Conservation (phyloP, 2,113 vertebrate genomes). For the Pheucticus melanocephalus region DNA sequence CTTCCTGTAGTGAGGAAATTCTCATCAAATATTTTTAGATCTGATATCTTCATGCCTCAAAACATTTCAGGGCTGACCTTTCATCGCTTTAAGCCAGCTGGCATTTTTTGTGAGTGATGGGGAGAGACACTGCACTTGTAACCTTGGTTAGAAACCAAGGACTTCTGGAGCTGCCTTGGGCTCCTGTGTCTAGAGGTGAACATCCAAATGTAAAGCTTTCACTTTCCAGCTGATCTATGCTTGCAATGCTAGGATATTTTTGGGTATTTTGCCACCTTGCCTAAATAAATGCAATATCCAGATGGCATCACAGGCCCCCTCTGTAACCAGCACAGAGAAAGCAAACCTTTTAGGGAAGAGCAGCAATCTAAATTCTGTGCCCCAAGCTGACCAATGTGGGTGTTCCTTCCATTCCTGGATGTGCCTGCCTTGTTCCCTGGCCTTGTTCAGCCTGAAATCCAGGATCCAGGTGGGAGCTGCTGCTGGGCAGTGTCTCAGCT, state of each 20-base stretch:
- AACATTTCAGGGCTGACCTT: conserved; percentile 2
- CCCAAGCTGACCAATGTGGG: not conserved
- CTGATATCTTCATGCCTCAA: not conserved
- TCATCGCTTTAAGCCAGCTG: not conserved
- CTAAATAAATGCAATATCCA: not conserved
- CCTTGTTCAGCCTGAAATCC: not conserved
- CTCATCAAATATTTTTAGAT: conserved; percentile 30
- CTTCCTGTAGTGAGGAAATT: conserved; percentile 46
- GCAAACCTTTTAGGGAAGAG: not conserved
- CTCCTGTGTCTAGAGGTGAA: not conserved
- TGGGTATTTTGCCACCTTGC: not conserved
- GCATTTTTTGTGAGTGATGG: not conserved
- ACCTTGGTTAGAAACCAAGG: not conserved
- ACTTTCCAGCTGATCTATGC: not conserved
- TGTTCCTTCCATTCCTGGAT: not conserved
- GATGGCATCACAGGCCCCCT: not conserved
- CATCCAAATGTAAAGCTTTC: not conserved
- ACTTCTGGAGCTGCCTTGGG: not conserved
- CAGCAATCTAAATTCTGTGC: not conserved
- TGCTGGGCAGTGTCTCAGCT: not conserved
- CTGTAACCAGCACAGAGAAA: not conserved
- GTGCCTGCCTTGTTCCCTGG: not conserved
- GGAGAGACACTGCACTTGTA: not conserved
- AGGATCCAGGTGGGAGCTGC: not conserved
- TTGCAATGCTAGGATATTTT: not conserved